Base-by-base conservation (phyloP, 2,888 invertebrate species). In the Luffia ferchaultella region DNA sequence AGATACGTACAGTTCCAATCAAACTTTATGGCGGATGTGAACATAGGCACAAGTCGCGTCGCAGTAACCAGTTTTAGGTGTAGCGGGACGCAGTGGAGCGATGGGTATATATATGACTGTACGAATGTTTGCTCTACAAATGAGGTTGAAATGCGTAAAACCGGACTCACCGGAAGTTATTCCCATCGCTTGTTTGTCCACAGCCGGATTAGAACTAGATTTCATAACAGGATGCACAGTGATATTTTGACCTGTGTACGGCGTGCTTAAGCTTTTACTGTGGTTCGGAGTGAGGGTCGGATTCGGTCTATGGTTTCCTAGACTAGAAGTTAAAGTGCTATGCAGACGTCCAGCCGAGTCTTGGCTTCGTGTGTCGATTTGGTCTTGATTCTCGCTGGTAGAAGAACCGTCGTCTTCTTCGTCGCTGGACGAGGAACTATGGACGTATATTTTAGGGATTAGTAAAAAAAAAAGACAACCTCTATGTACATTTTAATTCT, bases 381-480 rank as follows among this genome's bases (percentile, higher is more conserved):
- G 71, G 54, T 78, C 82, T 48, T 75, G 75, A 58, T 78, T 80
- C 58, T 85, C 84, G 54, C 82, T 83, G 18, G 75, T 72, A 1
- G 80, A 79, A 0, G 83, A 82, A 1, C 85, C 87, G 50, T 85
- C 85, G 57, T 88, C 88, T 49, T 87, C 88, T 52, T 89, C 89
- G 45, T 90, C 90, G 61, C 90, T 90, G 51, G 90, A 90, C 51
- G 91, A 91, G 68, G 74, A 93, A 78, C 77, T 92, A 88, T n/a
- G n/a, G 60, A 87, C 87, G 62, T 46, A 16, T 46, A 7, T 18
- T 16, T 16, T 16, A 9, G 16, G 40, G 16, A 16, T 46, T n/a
- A n/a, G n/a, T n/a, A n/a, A n/a, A n/a, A n/a, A n/a, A n/a, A n/a
- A n/a, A n/a, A n/a, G n/a, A n/a, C n/a, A n/a, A n/a, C n/a, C n/a